Percentiles rank a stretch among this genome's conserved stretches.
Conservation (phyloP, 2,888 invertebrate genomes). For the Diogma glabrata region DNA sequence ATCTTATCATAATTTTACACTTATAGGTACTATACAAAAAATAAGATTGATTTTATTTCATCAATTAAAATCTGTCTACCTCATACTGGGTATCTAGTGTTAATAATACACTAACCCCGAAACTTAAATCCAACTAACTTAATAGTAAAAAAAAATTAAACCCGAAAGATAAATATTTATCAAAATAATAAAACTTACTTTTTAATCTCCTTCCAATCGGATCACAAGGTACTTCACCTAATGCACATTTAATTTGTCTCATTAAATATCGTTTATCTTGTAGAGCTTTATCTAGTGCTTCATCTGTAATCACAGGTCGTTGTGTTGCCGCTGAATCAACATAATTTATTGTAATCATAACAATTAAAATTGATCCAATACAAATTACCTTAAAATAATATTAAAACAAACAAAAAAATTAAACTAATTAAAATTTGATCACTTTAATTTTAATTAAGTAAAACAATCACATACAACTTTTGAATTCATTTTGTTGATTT, state of each 20-base stretch:
- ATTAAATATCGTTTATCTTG: conserved; percentile 58
- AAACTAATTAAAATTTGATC: neutral
- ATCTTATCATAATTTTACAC: no score
- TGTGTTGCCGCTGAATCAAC: conserved; percentile 2
- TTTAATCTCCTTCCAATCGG: conserved; percentile 60
- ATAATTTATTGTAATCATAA: conserved; percentile 1
- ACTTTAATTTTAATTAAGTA: neutral
- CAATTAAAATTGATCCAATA: neutral
- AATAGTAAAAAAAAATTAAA: no score
- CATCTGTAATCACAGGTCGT: conserved; percentile 37
- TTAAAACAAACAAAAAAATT: neutral
- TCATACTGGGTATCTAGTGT: no score
- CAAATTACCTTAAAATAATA: neutral
- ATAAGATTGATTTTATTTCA: no score
- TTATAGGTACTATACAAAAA: no score
- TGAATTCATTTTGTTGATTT: conserved; percentile 1
- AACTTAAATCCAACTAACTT: no score
- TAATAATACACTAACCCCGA: no score
- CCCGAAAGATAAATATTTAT: no score
- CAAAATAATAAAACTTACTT: no score
- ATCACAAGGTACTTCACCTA: conserved; percentile 63
- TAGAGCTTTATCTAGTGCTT: conserved; percentile 52
- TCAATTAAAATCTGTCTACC: no score
- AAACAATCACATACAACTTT: conserved; percentile 4
- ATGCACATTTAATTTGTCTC: conserved; percentile 60